phyloP scores from a whole-genome alignment of 2,113 vertebrate genomes.

The Onychostoma macrolepis region DNA sequence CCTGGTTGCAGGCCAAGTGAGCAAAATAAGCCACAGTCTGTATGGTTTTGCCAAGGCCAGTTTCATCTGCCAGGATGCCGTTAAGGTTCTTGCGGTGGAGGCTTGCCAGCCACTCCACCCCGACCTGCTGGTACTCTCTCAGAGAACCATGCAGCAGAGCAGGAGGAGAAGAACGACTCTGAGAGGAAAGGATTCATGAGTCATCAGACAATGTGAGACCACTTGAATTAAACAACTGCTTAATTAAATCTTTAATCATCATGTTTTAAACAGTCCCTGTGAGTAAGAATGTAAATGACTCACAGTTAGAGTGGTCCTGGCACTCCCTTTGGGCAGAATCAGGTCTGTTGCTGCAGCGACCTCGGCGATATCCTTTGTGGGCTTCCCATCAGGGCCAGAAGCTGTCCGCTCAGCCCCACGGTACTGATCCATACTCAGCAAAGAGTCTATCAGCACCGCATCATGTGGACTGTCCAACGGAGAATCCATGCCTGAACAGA shows the following conservation, averaged over 20 bases:
- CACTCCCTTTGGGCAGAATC: constrained; percentile 87
- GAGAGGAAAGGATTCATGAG: neutral
- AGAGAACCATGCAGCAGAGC: constrained; percentile 84
- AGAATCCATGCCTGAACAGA: constrained; percentile 73
- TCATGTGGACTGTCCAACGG: constrained; percentile 75
- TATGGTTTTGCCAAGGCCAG: constrained; percentile 88
- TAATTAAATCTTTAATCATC: neutral
- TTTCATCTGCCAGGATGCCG: constrained; percentile 89
- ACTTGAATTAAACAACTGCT: neutral
- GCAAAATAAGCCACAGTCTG: constrained; percentile 93
- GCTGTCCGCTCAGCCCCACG: constrained; percentile 76
- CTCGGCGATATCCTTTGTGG: constrained; percentile 84
- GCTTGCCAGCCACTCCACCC: constrained; percentile 88
- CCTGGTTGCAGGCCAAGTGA: constrained; percentile 87
- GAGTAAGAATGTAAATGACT: constrained; percentile 49
- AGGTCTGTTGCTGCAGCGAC: constrained; percentile 87
- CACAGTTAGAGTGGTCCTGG: constrained; percentile 83
- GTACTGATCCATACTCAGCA: constrained; percentile 87
- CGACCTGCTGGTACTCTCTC: constrained; percentile 90
- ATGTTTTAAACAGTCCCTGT: neutral
- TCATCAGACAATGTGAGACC: neutral
- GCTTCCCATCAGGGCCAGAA: constrained; percentile 73
- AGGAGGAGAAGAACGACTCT: constrained; percentile 80
- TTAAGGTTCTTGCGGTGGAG: constrained; percentile 89
- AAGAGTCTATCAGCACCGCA: constrained; percentile 86